Evolutionary conservation across 2,113 vertebrate species (phyloP).

Genomic region (Sakesphorus luctuosus): DNA sequence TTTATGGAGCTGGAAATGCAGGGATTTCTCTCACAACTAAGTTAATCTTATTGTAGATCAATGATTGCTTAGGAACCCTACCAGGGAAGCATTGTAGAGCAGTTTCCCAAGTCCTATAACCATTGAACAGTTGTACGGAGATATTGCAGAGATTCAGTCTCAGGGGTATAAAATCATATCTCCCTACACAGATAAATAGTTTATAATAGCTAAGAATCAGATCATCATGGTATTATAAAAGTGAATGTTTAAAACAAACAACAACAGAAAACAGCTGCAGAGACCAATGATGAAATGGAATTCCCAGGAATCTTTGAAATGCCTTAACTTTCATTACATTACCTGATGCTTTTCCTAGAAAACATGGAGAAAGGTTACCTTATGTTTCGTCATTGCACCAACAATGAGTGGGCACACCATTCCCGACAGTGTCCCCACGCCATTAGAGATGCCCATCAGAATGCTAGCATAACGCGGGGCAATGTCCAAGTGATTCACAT

Average conservation of each 20-base stretch:
- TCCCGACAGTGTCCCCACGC: constrained; percentile 93
- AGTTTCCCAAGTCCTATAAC: background rate
- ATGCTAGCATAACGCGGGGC: constrained; percentile 98
- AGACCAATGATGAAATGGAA: background rate
- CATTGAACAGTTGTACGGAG: background rate
- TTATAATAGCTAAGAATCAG: background rate
- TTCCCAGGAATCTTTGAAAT: background rate
- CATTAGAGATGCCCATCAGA: constrained; percentile 98
- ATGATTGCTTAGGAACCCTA: background rate
- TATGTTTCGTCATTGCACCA: constrained; percentile 93
- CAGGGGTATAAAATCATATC: background rate
- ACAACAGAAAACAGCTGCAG: background rate
- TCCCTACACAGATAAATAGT: background rate
- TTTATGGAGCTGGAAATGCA: background rate
- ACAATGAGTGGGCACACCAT: constrained; percentile 98
- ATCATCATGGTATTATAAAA: background rate
- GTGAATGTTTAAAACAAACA: background rate
- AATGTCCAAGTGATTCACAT: constrained; percentile 97
- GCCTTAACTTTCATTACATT: background rate
- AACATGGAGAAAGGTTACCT: constrained; percentile 77
- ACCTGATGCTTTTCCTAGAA: background rate
- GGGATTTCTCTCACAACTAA: background rate
- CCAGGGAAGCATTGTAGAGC: background rate
- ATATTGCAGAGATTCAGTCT: background rate
- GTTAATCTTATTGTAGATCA: background rate